Evolutionary conservation across 2,888 invertebrate genomes (phyloP).

Genomic region (Pyrgus malvae): DNA sequence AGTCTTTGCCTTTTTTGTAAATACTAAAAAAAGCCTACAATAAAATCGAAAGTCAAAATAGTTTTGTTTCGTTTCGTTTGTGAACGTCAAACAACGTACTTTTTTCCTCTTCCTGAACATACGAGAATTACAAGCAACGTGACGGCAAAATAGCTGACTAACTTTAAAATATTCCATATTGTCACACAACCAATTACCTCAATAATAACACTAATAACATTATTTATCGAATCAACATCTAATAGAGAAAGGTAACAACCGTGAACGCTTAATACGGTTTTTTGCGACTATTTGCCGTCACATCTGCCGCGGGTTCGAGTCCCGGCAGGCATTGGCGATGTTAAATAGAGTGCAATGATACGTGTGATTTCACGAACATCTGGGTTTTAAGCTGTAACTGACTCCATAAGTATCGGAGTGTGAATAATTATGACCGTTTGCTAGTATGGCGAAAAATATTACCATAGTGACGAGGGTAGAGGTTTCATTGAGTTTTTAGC

Average conservation of each 20-base stretch:
- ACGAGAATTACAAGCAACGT: too few species aligned
- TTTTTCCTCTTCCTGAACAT: too few species aligned
- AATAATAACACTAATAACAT: slow-evolving; percentile 22
- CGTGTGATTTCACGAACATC: slow-evolving; percentile 18
- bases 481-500: too few species aligned
- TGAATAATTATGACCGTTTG: not conserved
- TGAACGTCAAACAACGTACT: too few species aligned
- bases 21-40: too few species aligned
- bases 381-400: slow-evolving; percentile 14
- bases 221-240: slow-evolving; percentile 22
- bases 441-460: too few species aligned
- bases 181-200: not conserved
- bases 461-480: too few species aligned
- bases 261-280: slow-evolving; percentile 42
- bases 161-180: not conserved
- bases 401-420: not conserved
- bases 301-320: slow-evolving; percentile 24
- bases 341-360: slow-evolving; percentile 18
- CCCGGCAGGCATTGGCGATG: slow-evolving; percentile 1
- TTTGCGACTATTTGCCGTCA: slow-evolving; percentile 38
- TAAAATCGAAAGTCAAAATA: too few species aligned
- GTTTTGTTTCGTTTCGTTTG: too few species aligned
- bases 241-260: slow-evolving; percentile 29
- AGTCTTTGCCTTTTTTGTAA: too few species aligned
- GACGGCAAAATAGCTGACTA: too few species aligned